Base-by-base conservation (phyloP, 1,140 invertebrate species). In the Trachelipus rathkii region DNA sequence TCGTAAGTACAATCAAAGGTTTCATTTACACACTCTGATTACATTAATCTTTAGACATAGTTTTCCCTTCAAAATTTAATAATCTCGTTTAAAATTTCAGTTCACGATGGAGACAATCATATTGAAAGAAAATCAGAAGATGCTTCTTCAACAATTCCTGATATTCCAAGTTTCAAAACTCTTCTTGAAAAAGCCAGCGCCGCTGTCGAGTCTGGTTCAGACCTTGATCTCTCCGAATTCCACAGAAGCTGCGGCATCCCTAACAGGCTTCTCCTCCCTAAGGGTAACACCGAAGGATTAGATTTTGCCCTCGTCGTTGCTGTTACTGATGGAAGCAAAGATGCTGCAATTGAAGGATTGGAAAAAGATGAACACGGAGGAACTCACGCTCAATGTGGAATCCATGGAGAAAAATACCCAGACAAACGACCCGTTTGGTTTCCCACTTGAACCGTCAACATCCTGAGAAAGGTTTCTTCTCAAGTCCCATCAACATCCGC, bases 211-310 rank as follows among this genome's bases (percentile, higher is more conserved):
- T 43, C 11, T 45, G 71, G n/a, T 72, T 46, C 19, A 72, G 21
- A 46, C 75, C 15, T 43, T 68, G 44, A 44, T 76, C 43, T 43
- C 74, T 11, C 6, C 85, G 84, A 84, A 86, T 69, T 85, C 44
- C n/a, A n/a, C n/a, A 85, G 87, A 60, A 82, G 86, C 81, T 88
- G 86, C 78, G 87, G 88, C 69, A 89, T 88, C 86, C n/a, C 89
- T 89, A 85, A 87, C 78, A 87, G 89, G 73, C 82, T 89, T 44
- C 79, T 88, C 33, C 82, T 90, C 89, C n/a, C 89, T 33, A 88
- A 87, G 71, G 89, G 89, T 79, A 85, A 82, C 77, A 81, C 81
- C 0, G 84, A 85, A 33, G 87, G 87, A 46, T 85, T 86, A 83
- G 82, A 79, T 15, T 86, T 83, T 83, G 85, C 84, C 50, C 77